Base-by-base conservation (phyloP, 1,140 invertebrate genomes). In the Drosophila ohnishii region DNA sequence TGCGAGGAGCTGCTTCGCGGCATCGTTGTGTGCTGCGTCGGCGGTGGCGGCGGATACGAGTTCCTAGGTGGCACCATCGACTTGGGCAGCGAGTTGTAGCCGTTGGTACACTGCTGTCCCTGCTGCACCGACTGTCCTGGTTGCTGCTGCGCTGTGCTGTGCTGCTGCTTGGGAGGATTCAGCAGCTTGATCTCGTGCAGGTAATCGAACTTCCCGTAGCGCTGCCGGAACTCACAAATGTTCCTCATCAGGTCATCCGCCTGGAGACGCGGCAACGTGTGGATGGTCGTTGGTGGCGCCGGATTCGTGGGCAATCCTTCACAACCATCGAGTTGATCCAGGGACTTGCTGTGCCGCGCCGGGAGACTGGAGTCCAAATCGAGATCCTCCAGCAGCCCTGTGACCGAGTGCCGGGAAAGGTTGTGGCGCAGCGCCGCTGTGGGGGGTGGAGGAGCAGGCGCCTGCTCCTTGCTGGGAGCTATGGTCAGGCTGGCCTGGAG, bases 291-390 rank as follows among this genome's bases (percentile, higher is more conserved):
- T 11, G 51, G 44, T 9, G 39, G 35, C 9, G n/a, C 19, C 9
- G 69, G 35, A 39, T 53, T 76, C 25, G 50, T 62, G 65, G n/a
- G 70, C 50, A n/a, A 48, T 6, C 45, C 78, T 16, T 81, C 80
- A 13, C 73, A 66, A 25, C 90, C 91, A 80, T 93, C 94, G 16
- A 96, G 85, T 76, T 96, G 96, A 88, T 96, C 96, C 40, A 96
- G 86, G 0, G 96, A 96, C 83, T 96, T 96, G 86, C 95, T 96
- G 87, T 96, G 96, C 50, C 95, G 94, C 5, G 95, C 95, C 32
- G 93, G 39, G 53, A 74, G 53, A 32, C 25, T 71, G 13, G 63
- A 19, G 13, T 76, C 79, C 8, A 73, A 51, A 25, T 75, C 79
- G 9, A 86, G 65, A 90, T 74, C 82, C 44, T 94, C 93, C 56